Base-by-base conservation (phyloP, 1,140 invertebrate genomes). In the Gonioctena quinquepunctata region DNA sequence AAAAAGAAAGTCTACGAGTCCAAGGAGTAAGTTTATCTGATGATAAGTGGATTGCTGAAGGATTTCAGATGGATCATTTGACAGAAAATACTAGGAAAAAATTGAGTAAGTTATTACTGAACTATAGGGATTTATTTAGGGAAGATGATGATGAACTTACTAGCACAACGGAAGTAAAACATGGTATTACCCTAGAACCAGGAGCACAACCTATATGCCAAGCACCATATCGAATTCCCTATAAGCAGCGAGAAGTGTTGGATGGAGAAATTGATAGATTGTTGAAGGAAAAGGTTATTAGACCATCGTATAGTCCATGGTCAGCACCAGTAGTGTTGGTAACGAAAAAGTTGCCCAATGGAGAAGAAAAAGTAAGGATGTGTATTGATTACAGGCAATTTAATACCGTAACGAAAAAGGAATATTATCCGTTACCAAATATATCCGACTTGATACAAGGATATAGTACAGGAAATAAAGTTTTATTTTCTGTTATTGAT, bases 381-480 rank as follows among this genome's bases (percentile, higher is more conserved):
- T 65, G 48, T 50, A 65, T 65, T 16, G 63, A 65, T 50, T 65
- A 65, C 50, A 25, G 63, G 23, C 33, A 42, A 3, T 42, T 65
- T 4, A 65, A 65, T 19, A 52, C 11, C n/a, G 63, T 52, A n/a
- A 66, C 42, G 19, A 52, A 66, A 52, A 66, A 25, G 33, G 42
- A 66, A n/a, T 66, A 66, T 16, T 65, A 65, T 16, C 63, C 63
- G 2, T 13, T 66, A 19, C 48, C 63, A 5, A 66, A 66, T 52
- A 54, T 66, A 13, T 7, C 22, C 4, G 59, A 62, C 11, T 56
- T 19, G 23, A 11, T 56, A 0, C 16, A 54, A 22, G 50, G 50
- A 54, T 49, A 65, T 23, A 13, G 8, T 4, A 6, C 25, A 6
- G 63, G 63, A 50, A 19, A n/a, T 4, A 19, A 49, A 5, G 50